Conservation (phyloP, 2,113 vertebrate species). For the Enhydra lutris region DNA sequence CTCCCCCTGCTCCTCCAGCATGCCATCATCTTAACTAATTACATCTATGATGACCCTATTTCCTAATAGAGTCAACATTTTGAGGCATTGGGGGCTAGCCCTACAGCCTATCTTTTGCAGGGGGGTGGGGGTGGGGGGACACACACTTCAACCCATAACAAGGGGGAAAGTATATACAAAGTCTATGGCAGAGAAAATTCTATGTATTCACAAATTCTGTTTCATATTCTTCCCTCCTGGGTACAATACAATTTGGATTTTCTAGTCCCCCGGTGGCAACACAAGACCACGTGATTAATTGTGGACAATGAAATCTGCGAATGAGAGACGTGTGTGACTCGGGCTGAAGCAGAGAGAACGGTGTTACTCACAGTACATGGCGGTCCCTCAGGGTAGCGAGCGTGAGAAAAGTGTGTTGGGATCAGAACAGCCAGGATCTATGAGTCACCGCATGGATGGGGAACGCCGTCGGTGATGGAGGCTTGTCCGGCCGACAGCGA, state of each 20-base stretch:
- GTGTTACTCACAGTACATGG: not conserved
- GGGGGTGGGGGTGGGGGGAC: fast-evolving
- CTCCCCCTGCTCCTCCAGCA: not conserved
- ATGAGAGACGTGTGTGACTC: not conserved
- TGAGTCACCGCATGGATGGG: not conserved
- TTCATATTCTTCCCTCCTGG: not conserved
- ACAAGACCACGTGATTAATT: not conserved
- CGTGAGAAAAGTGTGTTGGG: not conserved
- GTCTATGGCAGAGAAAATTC: not conserved
- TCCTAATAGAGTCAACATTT: not conserved
- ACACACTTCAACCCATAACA: not conserved
- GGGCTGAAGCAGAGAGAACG: not conserved
- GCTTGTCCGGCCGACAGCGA: not conserved
- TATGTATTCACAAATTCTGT: not conserved
- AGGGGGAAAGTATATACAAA: not conserved
- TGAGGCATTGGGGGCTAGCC: not conserved
- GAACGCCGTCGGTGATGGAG: fast-evolving
- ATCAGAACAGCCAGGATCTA: not conserved
- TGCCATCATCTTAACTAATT: not conserved
- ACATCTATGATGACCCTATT: not conserved
- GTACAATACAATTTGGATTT: not conserved
- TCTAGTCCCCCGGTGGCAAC: not conserved
- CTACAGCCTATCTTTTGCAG: not conserved
- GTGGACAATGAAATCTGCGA: not conserved
- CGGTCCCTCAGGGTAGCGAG: not conserved